phyloP scores from a whole-genome alignment of 2,113 vertebrate species.

The Lepisosteus osseus region DNA sequence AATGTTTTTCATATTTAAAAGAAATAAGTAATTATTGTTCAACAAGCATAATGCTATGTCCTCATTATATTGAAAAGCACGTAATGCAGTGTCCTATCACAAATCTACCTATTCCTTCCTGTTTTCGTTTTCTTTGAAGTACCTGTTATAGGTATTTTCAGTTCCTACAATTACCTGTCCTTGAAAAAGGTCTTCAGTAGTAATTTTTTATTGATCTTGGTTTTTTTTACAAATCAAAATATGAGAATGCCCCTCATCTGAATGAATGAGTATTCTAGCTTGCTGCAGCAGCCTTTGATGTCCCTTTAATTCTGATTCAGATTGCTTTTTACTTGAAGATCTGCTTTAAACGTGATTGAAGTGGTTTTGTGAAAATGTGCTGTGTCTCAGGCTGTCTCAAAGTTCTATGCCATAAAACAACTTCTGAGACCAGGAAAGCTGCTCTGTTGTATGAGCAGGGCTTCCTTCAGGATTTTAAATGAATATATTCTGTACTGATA shows the following conservation, averaged over 20 bases:
- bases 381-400: conserved; percentile 9
- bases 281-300: not conserved
- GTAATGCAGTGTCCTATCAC: not conserved
- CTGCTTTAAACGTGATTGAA: conserved; percentile 16
- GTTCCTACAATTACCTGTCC: not conserved
- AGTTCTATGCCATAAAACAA: conserved; percentile 2
- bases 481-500: conserved; percentile 28
- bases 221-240: too few relatives aligned
- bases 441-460: not conserved
- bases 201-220: not conserved
- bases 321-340: not conserved
- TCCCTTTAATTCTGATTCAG: not conserved
- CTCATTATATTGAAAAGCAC: too few relatives aligned
- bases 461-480: conserved; percentile 4
- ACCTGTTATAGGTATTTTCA: not conserved
- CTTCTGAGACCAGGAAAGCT: not conserved
- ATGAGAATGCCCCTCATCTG: too few relatives aligned
- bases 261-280: not conserved
- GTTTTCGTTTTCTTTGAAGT: not conserved
- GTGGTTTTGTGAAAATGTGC: conserved; percentile 18
- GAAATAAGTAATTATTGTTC: too few relatives aligned
- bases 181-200: conserved; percentile 5
- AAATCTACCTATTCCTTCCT: not conserved
- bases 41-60: too few relatives aligned
- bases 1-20: too few relatives aligned